Conservation (phyloP, 2,888 invertebrate genomes). For the Prosapia bicincta region DNA sequence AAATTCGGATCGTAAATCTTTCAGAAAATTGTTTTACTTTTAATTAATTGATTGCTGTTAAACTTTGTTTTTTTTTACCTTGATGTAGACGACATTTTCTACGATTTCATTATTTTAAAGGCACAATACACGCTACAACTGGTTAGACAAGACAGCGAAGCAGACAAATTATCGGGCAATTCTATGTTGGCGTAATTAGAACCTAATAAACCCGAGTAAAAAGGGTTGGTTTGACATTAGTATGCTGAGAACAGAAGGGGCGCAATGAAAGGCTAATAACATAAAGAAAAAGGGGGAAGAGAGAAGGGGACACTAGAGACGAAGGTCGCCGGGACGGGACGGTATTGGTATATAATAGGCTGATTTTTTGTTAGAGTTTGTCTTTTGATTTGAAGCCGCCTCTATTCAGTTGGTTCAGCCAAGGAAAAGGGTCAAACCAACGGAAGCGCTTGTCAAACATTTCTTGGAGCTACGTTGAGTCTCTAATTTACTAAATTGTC, state of each 20-base stretch:
- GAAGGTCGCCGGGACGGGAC: not conserved
- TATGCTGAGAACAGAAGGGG: not conserved
- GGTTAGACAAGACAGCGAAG: too few relatives aligned
- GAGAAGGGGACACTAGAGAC: not conserved
- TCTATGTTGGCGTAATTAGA: not conserved
- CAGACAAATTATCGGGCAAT: not conserved
- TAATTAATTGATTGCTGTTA: too few relatives aligned
- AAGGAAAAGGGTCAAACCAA: not conserved
- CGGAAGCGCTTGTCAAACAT: conserved; percentile 14
- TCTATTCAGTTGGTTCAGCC: not conserved
- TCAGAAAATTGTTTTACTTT: too few relatives aligned
- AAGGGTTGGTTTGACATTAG: not conserved
- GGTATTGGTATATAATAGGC: conserved; percentile 9
- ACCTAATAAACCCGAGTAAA: not conserved
- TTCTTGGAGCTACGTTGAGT: not conserved
- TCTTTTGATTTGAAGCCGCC: conserved; percentile 9
- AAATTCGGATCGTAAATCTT: too few relatives aligned
- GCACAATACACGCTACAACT: too few relatives aligned
- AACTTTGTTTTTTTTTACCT: too few relatives aligned
- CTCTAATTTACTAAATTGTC: not conserved
- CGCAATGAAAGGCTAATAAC: not conserved
- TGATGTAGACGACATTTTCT: too few relatives aligned
- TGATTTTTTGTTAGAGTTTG: not conserved
- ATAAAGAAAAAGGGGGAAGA: not conserved
- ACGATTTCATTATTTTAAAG: too few relatives aligned